phyloP scores from a whole-genome alignment of 2,888 invertebrate genomes.

The Drosophila diplacantha region DNA sequence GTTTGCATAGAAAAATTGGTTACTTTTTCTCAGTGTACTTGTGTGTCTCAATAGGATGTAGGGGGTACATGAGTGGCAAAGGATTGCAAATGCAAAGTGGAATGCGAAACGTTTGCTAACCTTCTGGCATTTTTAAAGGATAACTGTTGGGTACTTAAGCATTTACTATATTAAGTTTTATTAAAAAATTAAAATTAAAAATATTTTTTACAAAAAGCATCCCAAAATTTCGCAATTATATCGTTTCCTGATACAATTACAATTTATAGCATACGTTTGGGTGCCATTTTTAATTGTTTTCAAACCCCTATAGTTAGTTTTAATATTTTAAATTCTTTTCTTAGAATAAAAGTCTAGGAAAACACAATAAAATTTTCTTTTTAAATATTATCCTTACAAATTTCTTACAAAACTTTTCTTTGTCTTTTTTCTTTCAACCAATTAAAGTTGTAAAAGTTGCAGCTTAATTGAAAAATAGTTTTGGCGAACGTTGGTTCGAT shows the following conservation, averaged over 20 bases:
- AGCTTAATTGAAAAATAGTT: constrained; percentile 6
- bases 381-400: too few relatives aligned
- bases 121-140: background rate
- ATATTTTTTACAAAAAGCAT: background rate
- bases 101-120: background rate
- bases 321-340: too few relatives aligned
- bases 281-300: background rate
- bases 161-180: background rate
- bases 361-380: background rate
- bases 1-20: rapidly evolving
- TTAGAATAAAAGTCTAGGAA: background rate
- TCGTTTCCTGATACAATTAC: rapidly evolving
- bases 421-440: background rate
- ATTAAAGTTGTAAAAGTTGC: constrained; percentile 1
- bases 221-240: background rate
- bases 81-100: constrained; percentile 8
- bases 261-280: background rate
- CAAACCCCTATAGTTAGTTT: background rate
- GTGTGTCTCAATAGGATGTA: constrained; percentile 3
- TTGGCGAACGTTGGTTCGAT: background rate
- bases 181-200: background rate
- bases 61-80: constrained; percentile 1
- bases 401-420: background rate
- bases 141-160: background rate
- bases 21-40: background rate